Percentiles rank a stretch among this genome's conserved stretches.
Conservation (phyloP, 2,888 invertebrate species). For the Drosophila paramelanica region DNA sequence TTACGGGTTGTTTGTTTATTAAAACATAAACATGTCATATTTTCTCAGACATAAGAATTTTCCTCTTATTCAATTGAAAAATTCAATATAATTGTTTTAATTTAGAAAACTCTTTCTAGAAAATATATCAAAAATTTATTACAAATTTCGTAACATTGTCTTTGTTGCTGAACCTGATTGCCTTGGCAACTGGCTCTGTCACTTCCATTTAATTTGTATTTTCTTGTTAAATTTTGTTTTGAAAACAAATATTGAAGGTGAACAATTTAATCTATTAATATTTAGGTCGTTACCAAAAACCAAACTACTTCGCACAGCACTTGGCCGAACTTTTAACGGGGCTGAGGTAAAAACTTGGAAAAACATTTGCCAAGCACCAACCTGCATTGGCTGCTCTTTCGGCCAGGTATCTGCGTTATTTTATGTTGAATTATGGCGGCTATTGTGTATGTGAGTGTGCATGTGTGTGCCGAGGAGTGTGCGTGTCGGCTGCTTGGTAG, state of each 20-base stretch:
- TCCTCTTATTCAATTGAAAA: too few relatives aligned
- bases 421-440: constrained; percentile 74
- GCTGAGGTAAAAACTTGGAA: constrained; percentile 8
- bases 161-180: too few relatives aligned
- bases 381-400: constrained; percentile 32
- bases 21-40: too few relatives aligned
- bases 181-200: too few relatives aligned
- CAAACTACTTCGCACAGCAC: constrained; percentile 9
- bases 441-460: constrained; percentile 51
- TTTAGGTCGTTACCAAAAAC: constrained; percentile 1
- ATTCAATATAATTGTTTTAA: too few relatives aligned
- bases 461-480: constrained; percentile 12
- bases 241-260: neutral
- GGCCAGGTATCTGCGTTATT: constrained; percentile 63
- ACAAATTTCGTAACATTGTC: too few relatives aligned
- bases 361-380: constrained; percentile 32
- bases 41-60: too few relatives aligned
- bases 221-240: neutral
- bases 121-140: too few relatives aligned
- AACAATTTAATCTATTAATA: constrained; percentile 1
- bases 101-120: too few relatives aligned
- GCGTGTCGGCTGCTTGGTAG: constrained; percentile 25
- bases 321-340: constrained; percentile 18
- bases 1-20: too few relatives aligned
- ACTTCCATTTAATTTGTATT: neutral